Conservation (phyloP, 2,113 vertebrate genomes). For the Hemibagrus wyckioides region DNA sequence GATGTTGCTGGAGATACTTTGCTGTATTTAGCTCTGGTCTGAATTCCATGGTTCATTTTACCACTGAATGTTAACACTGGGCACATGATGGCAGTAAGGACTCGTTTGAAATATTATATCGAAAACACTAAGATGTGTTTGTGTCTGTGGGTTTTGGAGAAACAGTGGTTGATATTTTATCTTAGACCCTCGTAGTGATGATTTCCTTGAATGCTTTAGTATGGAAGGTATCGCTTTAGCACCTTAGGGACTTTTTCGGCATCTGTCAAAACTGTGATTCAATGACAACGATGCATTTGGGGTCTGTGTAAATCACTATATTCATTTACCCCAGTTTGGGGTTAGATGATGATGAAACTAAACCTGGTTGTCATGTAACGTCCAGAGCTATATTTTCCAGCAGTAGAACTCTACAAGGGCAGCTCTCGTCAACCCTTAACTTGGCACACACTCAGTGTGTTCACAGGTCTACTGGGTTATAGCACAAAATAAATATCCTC, state of each 20-base stretch:
- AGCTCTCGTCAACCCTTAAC: neutral
- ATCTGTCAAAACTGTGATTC: neutral
- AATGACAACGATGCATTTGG: neutral
- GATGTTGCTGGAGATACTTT: slow-evolving; percentile 16
- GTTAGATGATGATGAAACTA: neutral
- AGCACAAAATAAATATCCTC: neutral
- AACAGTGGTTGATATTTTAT: neutral
- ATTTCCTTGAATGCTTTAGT: neutral
- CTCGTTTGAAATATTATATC: neutral
- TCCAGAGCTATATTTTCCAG: slow-evolving; percentile 4
- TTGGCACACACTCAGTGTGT: neutral
- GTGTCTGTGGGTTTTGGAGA: neutral
- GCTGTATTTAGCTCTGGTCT: slow-evolving; percentile 29
- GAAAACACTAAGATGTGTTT: neutral
- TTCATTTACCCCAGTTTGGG: neutral
- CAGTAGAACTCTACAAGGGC: neutral
- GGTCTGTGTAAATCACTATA: neutral
- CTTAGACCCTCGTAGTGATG: neutral
- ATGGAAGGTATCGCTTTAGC: neutral
- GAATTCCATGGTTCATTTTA: slow-evolving; percentile 17
- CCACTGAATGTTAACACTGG: slow-evolving; percentile 30
- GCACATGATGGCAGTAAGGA: neutral
- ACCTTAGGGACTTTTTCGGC: neutral
- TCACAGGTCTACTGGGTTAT: slow-evolving; percentile 3
- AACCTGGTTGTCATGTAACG: neutral